Base-by-base conservation (phyloP, 2,797 vertebrate species). In the Hydrolagus colliei region DNA sequence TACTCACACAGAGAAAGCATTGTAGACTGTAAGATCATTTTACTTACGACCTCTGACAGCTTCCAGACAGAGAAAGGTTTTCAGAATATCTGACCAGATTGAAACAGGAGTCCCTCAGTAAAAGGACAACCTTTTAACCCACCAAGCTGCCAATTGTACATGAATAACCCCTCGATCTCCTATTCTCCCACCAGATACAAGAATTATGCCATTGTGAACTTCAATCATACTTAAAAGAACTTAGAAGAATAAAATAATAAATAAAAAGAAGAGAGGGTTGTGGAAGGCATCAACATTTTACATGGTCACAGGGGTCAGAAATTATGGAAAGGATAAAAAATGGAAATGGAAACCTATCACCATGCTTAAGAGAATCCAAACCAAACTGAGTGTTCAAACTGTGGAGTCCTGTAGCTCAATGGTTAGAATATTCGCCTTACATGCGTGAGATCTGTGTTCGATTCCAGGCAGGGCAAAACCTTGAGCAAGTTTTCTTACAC, bases 71-170 rank as follows among this genome's bases (percentile, higher is more conserved):
- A 71, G 20, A 32, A 52, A 18, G 65, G 32, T 63, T 84, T 68
- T 84, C 65, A 52, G 20, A n/a, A 20, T 18, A 13, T 10, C 18
- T 2, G 65, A 41, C 8, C 32, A 6, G 9, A 52, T 71, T 10
- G 20, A 71, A 71, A 71, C 16, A 14, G 27, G 32, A 61, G 8
- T 80, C 32, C 22, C 9, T 32, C 12, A 4, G 75, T 77, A 41
- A 77, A 77, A 77, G 52, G 41, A n/a, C 16, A 77, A 77, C n/a
- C 41, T 12, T 61, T 63, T 35, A 71, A 35, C 32, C 41, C 27
- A 41, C 65, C 79, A 84, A 11, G 79, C 32, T 11, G 41, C 20
- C 65, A 67, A 84, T 71, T 84, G 79, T 82, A 52, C 9, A n/a
- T 84, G 35, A 68, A 41, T 41, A 84, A n/a, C 67, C 2, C 22